These are phyloP conservation scores for Bucorvus abyssinicus DNA, from an alignment of 2,797 vertebrate species.

Conservation along the genomic window DNA sequence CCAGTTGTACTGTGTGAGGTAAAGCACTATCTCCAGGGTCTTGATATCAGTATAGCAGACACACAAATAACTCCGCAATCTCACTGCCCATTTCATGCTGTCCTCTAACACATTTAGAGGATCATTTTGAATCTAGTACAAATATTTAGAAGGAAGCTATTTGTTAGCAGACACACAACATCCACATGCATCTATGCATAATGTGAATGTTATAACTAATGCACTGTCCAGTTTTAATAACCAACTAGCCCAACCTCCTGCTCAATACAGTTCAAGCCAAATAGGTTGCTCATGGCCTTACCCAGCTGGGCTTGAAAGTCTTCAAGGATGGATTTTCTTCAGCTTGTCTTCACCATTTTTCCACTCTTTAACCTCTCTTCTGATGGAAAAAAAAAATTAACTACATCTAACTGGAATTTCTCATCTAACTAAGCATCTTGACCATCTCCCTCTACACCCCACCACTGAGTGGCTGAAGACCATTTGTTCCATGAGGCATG, in stretches of 20 bases:
- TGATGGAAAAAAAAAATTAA: neutral
- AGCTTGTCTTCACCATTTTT: neutral
- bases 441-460: neutral
- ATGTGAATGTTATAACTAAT: fast-evolving
- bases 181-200: no score
- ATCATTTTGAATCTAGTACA: neutral
- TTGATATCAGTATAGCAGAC: neutral
- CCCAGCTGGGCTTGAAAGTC: neutral
- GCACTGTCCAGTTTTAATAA: neutral
- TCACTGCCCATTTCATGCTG: neutral
- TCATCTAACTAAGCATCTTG: neutral
- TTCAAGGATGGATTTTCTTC: neutral
- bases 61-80: neutral
- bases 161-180: neutral
- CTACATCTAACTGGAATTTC: neutral
- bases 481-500: neutral
- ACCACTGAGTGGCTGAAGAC: neutral
- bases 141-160: neutral
- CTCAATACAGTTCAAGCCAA: neutral
- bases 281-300: neutral
- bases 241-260: neutral
- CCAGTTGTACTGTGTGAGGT: fast-evolving
- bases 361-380: neutral
- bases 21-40: neutral
- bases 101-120: fast-evolving